phyloP scores from a whole-genome alignment of 2,797 vertebrate species.

The Danio tinwini region DNA sequence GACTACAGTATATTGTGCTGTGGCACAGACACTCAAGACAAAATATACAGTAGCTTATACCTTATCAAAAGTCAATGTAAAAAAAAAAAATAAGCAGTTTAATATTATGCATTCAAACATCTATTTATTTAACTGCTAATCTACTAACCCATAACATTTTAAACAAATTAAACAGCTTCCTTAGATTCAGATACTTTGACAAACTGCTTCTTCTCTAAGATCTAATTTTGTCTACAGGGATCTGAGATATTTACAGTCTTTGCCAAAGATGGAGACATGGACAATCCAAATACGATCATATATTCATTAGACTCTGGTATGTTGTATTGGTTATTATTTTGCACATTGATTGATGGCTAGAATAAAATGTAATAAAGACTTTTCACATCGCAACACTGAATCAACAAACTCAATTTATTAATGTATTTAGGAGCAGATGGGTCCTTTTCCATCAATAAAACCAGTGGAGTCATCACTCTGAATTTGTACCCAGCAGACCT shows the following conservation, averaged over 20 bases:
- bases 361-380: neutral
- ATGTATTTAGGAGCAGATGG: slow-evolving; percentile 82
- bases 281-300: slow-evolving; percentile 85
- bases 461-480: slow-evolving; percentile 87
- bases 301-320: slow-evolving; percentile 89
- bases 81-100: neutral
- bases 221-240: slow-evolving; percentile 75
- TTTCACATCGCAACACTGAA: neutral
- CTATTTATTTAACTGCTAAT: neutral
- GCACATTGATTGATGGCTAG: neutral
- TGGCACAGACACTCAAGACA: neutral
- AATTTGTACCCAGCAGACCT: slow-evolving; percentile 81
- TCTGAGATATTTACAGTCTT: slow-evolving; percentile 90
- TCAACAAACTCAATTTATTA: neutral
- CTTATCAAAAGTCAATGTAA: neutral
- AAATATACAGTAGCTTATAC: neutral
- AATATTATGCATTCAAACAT: neutral
- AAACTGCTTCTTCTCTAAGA: slow-evolving; percentile 19
- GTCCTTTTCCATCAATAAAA: slow-evolving; percentile 86
- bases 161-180: neutral
- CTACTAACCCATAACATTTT: neutral
- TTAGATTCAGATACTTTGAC: neutral
- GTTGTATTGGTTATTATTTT: slow-evolving; percentile 42
- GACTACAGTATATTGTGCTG: too few species aligned
- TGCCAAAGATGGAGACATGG: slow-evolving; percentile 92